Base-by-base conservation (phyloP, 2,888 invertebrate species). In the Drosophila lutescens region DNA sequence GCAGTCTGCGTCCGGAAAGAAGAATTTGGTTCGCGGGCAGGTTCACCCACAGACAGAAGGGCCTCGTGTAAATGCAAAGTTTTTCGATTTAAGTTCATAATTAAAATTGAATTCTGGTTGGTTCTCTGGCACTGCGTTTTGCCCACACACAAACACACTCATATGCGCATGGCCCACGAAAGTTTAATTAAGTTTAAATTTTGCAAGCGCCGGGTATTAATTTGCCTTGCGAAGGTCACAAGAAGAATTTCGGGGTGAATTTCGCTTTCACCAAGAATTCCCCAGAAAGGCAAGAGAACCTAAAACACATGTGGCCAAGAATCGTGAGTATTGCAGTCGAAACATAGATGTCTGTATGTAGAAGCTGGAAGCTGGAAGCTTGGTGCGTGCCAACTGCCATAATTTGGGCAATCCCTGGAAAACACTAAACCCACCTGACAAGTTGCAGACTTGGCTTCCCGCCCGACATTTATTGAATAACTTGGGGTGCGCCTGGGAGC, bases 41-140 rank as follows among this genome's bases (percentile, higher is more conserved):
- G 55, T 43, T 36, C 55, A 17, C 32, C 49, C 61, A 44, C 55
- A 53, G 53, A 34, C 62, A 54, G 43, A 20, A 43, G 20, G 49
- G 17, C 74, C 34, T 54, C 58, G 57, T 75, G 79, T 75, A 79
- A 75, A 70, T 59, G 69, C 67, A 85, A 85, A 85, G 88, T 85
- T 85, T 85, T 85, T 85, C 88, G 81, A 85, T 85, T 85, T 84
- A 86, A 85, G 84, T 85, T 85, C 88, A 88, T 85, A 85, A 85
- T 88, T 85, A 85, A 85, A 88, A 88, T 74, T 70, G 67, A 70
- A 62, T 66, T 69, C 62, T 50, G 43, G 15, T 20, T 47, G 46
- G 53, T 13, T 20, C 7, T 50, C 17, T 44, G 1, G 20, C 49
- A 66, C 20, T 49, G 20, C 17, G 30, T 30, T 32, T 49, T 43